Base-by-base conservation (phyloP, 2,113 vertebrate species). In the Melanotaenia duboulayi region DNA sequence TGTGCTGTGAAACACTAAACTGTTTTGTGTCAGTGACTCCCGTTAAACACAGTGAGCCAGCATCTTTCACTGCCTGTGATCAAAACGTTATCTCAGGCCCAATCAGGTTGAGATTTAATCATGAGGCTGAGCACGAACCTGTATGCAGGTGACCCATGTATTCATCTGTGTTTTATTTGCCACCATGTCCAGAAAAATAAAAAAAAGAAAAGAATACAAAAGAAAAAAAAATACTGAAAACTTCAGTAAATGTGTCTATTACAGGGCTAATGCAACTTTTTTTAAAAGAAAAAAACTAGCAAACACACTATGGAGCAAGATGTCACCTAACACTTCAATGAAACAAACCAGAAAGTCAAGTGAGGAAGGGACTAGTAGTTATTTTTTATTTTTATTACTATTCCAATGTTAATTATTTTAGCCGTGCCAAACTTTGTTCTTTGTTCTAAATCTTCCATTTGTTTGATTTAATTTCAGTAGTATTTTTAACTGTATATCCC, bases 341-440 rank as follows among this genome's bases (percentile, higher is more conserved):
- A 71, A 76, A 58, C 58, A 20, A 65, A 74, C 59, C 56, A 64
- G 42, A 39, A 25, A 65, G 72, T 60, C 59, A 23, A 48, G 50
- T 22, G 63, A 59, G 20, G 24, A 70, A 59, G 39, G 46, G 51
- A 82, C 65, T 8, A 32, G 42, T 76, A n/a, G n/a, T n/a, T n/a
- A n/a, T 74, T 72, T 80, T 82, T 77, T 78, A 11, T 78, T 79
- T 71, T 84, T 35, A 66, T 65, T 44, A 17, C 35, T 46, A 79
- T 8, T 35, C 8, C 8, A 35, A 35, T 6, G 8, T 35, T 74
- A 88, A 84, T 81, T 87, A 77, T 87, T 91, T 54, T 92, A 90
- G 77, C 89, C 82, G 95, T 96, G 95, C 96, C 96, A 95, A 95
- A 91, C 84, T 91, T 83, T 3, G 44, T n/a, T n/a, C 75, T 81